Base-by-base conservation (phyloP, 2,888 invertebrate species). In the Loripinus fragilis region DNA sequence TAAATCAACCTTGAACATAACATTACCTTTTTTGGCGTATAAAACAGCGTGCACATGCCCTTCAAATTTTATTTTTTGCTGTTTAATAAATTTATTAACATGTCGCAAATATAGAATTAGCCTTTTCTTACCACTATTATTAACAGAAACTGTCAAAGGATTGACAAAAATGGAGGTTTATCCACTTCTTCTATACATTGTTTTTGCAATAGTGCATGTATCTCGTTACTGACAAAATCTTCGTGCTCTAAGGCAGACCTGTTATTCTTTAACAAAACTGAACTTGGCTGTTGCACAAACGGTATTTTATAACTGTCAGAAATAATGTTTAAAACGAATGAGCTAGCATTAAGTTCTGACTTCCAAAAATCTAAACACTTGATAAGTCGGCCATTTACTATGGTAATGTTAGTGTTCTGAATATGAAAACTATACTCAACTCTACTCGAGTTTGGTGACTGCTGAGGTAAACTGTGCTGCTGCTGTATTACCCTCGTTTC, bases 1-100 rank as follows among this genome's bases (percentile, higher is more conserved):
- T 28, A 73, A 28, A 64, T 73, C 69, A 65, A 77, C 69, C 41
- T 67, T 71, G 41, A 72, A 67, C 73, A 67, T 69, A 5, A 41
- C 35, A 60, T 48, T 45, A 0, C 72, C 69, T 42, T 33, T 33
- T 30, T 35, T 35, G 7, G 23, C n/a, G n/a, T n/a, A n/a, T n/a
- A n/a, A n/a, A n/a, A n/a, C n/a, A n/a, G n/a, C n/a, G n/a, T n/a
- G n/a, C n/a, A n/a, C n/a, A n/a, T n/a, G n/a, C n/a, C n/a, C n/a
- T n/a, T n/a, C n/a, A n/a, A n/a, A n/a, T n/a, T 55, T 55, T 28
- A 55, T 7, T 17, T 55, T 55, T 28, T 10, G 30, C 12, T 3
- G 23, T 17, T 28, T 2, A 55, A 55, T 55, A 25, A 55, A 55
- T 17, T 55, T 25, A 55, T 55, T 55, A 8, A 55, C 55, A 55